Conservation (phyloP, 2,797 vertebrate genomes). For the Poliocrania exsul region DNA sequence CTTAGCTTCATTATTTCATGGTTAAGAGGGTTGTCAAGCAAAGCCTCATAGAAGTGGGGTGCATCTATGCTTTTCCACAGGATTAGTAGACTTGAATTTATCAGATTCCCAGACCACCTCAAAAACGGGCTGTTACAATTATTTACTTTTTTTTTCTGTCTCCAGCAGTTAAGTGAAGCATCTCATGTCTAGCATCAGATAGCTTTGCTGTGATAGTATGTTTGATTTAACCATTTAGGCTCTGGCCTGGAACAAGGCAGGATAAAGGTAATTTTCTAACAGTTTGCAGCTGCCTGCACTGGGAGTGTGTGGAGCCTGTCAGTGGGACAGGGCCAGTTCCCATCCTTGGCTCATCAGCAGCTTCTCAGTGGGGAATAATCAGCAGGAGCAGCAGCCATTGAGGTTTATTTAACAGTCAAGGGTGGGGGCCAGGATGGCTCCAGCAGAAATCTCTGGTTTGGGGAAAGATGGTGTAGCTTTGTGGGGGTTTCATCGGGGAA, state of each 20-base stretch:
- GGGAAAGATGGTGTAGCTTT: background rate
- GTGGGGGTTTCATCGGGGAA: background rate
- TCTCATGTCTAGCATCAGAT: background rate
- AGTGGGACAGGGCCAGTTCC: background rate
- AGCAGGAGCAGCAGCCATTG: background rate
- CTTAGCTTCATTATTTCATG: constrained; percentile 28
- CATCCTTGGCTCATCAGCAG: background rate
- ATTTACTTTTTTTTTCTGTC: background rate
- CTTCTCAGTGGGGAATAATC: background rate
- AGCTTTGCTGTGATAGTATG: background rate
- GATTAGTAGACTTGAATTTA: background rate
- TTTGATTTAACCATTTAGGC: background rate
- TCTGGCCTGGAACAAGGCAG: background rate
- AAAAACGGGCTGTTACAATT: background rate
- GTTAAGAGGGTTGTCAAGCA: background rate
- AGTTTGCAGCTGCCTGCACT: background rate
- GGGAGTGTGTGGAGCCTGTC: background rate
- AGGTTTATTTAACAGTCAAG: background rate
- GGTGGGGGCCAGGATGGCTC: background rate
- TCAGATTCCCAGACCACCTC: background rate
- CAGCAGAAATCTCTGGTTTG: background rate
- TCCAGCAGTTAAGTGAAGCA: background rate
- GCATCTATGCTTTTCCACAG: background rate
- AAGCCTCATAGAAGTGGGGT: background rate
- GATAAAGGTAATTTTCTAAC: background rate